Evolutionary conservation across 2,888 invertebrate species (phyloP).

Genomic region (Ophion slaviceki): DNA sequence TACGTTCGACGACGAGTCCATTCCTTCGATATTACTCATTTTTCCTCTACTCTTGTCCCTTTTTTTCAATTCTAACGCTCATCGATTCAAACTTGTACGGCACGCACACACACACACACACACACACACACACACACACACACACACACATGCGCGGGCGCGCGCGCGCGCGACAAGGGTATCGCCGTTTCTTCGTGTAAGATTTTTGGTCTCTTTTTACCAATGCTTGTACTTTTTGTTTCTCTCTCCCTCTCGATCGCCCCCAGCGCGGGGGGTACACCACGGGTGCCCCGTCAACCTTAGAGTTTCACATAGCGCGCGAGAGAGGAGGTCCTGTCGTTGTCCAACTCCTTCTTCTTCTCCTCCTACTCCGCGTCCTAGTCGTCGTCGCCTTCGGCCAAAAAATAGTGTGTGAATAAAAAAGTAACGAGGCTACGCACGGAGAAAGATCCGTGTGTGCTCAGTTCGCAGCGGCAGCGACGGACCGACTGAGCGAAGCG

Average conservation of each 20-base stretch:
- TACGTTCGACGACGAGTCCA: slow-evolving; percentile 6
- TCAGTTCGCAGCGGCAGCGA: slow-evolving; percentile 68
- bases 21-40: neutral
- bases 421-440: slow-evolving; percentile 36
- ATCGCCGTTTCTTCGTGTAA: slow-evolving; percentile 30
- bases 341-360: slow-evolving; percentile 17
- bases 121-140: slow-evolving; percentile 17
- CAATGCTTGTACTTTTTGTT: slow-evolving; percentile 16
- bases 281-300: slow-evolving; percentile 71
- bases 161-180: neutral
- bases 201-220: slow-evolving; percentile 50
- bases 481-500: slow-evolving; percentile 57
- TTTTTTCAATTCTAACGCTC: neutral
- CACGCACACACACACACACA: slow-evolving; percentile 9
- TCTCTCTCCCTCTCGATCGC: slow-evolving; percentile 42
- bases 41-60: neutral
- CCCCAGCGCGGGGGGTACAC: slow-evolving; percentile 63
- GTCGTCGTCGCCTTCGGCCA: slow-evolving; percentile 64
- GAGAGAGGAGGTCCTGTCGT: slow-evolving; percentile 65
- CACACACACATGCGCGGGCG: neutral
- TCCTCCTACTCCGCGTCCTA: neutral
- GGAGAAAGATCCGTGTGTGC: slow-evolving; percentile 47
- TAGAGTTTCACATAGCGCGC: slow-evolving; percentile 75
- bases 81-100: slow-evolving; percentile 3
- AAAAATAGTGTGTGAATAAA: slow-evolving; percentile 22